Evolutionary conservation across 2,113 vertebrate genomes (phyloP), one percentile per base, ranked within the genome.

Genomic region (Podocnemis expansa): DNA sequence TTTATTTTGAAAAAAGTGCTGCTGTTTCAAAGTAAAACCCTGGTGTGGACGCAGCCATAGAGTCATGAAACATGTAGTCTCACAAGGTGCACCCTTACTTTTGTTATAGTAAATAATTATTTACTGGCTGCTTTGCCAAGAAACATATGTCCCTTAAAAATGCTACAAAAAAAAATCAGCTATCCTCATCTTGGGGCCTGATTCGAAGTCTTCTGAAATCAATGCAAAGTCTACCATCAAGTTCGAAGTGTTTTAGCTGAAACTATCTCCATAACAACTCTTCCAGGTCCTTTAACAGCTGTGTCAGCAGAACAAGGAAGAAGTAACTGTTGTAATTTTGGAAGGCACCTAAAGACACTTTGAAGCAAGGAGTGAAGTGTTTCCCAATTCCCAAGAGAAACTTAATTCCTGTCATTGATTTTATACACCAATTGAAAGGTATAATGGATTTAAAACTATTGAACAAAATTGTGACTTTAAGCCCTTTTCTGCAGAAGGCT

Each of bases 401-500:
- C 19, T 5, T 75, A 3, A 67, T 79, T 63, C 81, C 47, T 55
- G 10, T 79, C 13, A 60, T 25, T 2, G 85, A 13, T 67, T 94
- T 43, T 4, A 54, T 41, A 41, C 4, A 43, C n/a, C n/a, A n/a
- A n/a, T n/a, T n/a, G n/a, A n/a, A n/a, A 93, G 5, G 7, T 41
- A 80, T 78, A 24, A 73, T 27, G 19, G 82, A 86, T 29, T 4
- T n/a, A 56, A 58, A 95, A 84, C 8, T 41, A 67, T 38, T 56
- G 38, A 84, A 8, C 0, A 94, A 93, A 94, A 75, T 43, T 84
- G 12, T 27, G 34, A 11, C 52, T 94, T 79, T 84, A 91, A 95
- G 21, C 17, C 1, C 0, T 1, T 1, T 45, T 84, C n/a, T 43
- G 89, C 94, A 43, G 84, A 83, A 73, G 7, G 2, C 6, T 58